Conservation (phyloP, 30 jellyfish, hydroid and myxozoan genomes). For the Hydractinia echinata region DNA sequence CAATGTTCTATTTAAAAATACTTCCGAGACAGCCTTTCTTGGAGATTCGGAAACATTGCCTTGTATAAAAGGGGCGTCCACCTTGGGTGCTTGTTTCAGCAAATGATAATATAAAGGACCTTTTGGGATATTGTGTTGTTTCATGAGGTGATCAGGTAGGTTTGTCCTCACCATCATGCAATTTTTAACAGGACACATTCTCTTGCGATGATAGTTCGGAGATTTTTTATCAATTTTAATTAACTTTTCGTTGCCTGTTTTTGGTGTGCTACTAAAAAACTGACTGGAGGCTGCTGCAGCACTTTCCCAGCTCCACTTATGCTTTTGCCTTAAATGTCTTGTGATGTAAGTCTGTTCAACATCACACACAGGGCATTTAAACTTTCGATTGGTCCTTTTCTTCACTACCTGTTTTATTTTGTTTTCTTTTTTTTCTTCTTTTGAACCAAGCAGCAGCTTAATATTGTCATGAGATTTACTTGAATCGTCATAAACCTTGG, state of each 20-base stretch:
- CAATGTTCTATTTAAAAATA: not conserved
- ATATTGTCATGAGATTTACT: too few relatives aligned
- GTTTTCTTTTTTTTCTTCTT: too few relatives aligned
- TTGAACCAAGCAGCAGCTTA: too few relatives aligned
- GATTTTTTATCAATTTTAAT: not conserved
- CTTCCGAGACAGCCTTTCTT: not conserved
- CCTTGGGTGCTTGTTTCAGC: slow-evolving; percentile 6
- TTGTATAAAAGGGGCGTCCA: not conserved
- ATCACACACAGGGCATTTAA: not conserved
- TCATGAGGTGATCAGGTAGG: not conserved
- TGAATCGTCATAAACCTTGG: too few relatives aligned
- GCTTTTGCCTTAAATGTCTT: not conserved
- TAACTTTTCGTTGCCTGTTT: too few relatives aligned
- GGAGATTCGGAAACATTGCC: not conserved
- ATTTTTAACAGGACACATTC: not conserved
- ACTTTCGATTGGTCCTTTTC: too few relatives aligned
- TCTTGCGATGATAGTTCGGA: not conserved
- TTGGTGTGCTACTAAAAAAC: not conserved
- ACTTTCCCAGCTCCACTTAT: slow-evolving; percentile 4
- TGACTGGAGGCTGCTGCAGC: slow-evolving; percentile 7
- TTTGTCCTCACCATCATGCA: not conserved
- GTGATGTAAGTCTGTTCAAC: not conserved
- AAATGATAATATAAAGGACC: not conserved
- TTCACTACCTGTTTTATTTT: too few relatives aligned
- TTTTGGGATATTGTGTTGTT: not conserved